Percentiles rank a stretch among this genome's conserved stretches.
Evolutionary conservation across 1,140 invertebrate genomes (phyloP).

Genomic region (Rhynchophorus ferrugineus): DNA sequence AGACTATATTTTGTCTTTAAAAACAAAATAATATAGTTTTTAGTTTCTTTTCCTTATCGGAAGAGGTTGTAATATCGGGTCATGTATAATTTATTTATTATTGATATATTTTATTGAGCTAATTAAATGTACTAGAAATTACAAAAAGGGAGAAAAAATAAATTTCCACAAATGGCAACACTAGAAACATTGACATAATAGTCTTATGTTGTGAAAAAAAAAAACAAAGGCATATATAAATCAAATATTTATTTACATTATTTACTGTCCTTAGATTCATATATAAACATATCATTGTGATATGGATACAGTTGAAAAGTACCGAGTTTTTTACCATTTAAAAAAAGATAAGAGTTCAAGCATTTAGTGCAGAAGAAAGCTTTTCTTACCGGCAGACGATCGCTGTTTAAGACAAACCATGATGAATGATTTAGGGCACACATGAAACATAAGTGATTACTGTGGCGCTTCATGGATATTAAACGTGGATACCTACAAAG

Average conservation of each 20-base stretch:
- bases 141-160: no score
- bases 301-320: conserved; percentile 49
- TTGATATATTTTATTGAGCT: no score
- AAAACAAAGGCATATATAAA: neutral
- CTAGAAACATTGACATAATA: no score
- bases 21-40: no score
- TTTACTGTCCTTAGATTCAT: no score
- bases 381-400: conserved; percentile 56
- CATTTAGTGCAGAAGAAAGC: conserved; percentile 59
- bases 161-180: no score
- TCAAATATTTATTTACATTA: neutral
- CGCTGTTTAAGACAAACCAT: conserved; percentile 53
- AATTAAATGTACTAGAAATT: no score
- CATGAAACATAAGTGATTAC: conserved; percentile 46
- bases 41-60: no score
- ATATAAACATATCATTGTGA: conserved; percentile 21
- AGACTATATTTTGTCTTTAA: no score
- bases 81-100: no score
- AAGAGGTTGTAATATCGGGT: no score
- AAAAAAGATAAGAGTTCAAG: conserved; percentile 57
- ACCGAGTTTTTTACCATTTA: conserved; percentile 50
- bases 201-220: no score
- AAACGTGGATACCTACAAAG: conserved; percentile 47
- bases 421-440: conserved; percentile 45
- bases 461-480: conserved; percentile 38